Evolutionary conservation across 2,113 vertebrate genomes (phyloP), one percentile per base, ranked within the genome.

Genomic region (Prinia subflava): DNA sequence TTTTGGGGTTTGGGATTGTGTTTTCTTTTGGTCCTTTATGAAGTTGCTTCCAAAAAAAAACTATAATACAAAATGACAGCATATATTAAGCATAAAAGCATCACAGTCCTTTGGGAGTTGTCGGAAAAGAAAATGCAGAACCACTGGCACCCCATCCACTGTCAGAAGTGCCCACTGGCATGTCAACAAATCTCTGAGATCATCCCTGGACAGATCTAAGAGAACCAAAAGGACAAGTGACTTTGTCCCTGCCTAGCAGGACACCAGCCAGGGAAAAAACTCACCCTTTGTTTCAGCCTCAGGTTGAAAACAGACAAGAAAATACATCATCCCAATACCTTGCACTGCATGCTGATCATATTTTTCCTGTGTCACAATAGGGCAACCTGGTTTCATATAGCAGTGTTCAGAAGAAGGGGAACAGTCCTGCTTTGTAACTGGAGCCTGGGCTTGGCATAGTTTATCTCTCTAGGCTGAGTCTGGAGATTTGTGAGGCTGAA

Each of bases 11-110:
- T 96, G 57, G 24, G 69, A 15, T 31, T 88, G 57, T 87, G 80
- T 78, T 94, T 95, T 88, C 68, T 59, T 93, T 95, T 86, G 90
- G 92, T 87, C 57, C 50, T 89, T 87, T 89, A 79, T 89, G 62
- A 95, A 95, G 76, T 86, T 90, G 55, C 50, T 89, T 95, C 94
- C 88, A 96, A 75, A 81, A 77, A 92, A 78, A 95, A 92, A 60
- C 83, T 94, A n/a, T 62, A 89, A 94, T 94, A 90, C 76, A 92
- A 84, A 92, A 89, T 95, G 86, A 89, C 88, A 92, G 90, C 83
- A 42, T 92, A 17, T 68, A 69, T 88, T 88, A 68, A 83, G 69
- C 53, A 93, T 75, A 70, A 90, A 94, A 94, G 56, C 90, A 73
- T 75, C 37, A 9, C n/a, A 64, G 80, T 71, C 95, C 69, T 76